phyloP scores from a whole-genome alignment of 2,113 vertebrate genomes.

The Myotis lucifugus region DNA sequence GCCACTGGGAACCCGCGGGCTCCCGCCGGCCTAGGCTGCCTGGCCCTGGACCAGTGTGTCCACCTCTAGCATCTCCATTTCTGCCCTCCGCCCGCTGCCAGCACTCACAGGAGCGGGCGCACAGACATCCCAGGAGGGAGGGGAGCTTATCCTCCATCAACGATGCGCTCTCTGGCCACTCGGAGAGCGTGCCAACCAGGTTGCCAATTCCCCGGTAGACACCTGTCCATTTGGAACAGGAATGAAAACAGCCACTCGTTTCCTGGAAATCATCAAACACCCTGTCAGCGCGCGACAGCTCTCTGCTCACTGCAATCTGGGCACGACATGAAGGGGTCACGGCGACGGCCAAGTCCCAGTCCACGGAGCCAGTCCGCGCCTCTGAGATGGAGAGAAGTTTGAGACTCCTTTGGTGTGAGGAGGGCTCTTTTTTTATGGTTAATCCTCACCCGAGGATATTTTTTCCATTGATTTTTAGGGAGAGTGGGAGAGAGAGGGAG shows the following conservation, averaged over 20 bases:
- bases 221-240: slow-evolving; percentile 80
- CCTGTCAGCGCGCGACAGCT: slow-evolving; percentile 77
- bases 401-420: not conserved
- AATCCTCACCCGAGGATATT: too few relatives aligned
- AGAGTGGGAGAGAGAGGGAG: too few relatives aligned
- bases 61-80: not conserved
- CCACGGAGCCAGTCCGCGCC: not conserved
- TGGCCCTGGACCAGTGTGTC: not conserved
- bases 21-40: not conserved
- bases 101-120: not conserved
- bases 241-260: slow-evolving; percentile 77
- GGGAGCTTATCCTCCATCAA: slow-evolving; percentile 66
- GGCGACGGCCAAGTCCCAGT: slow-evolving; percentile 47
- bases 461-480: too few relatives aligned
- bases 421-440: not conserved
- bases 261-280: slow-evolving; percentile 76
- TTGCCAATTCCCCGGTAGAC: slow-evolving; percentile 79
- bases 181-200: slow-evolving; percentile 68
- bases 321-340: slow-evolving; percentile 48
- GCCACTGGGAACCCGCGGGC: not conserved
- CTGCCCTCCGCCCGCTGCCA: not conserved
- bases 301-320: slow-evolving; percentile 73
- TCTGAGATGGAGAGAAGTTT: not conserved
- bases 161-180: slow-evolving; percentile 70
- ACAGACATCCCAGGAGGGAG: not conserved